phyloP scores from a whole-genome alignment of 2,797 vertebrate species.

The Labeo calbasu region DNA sequence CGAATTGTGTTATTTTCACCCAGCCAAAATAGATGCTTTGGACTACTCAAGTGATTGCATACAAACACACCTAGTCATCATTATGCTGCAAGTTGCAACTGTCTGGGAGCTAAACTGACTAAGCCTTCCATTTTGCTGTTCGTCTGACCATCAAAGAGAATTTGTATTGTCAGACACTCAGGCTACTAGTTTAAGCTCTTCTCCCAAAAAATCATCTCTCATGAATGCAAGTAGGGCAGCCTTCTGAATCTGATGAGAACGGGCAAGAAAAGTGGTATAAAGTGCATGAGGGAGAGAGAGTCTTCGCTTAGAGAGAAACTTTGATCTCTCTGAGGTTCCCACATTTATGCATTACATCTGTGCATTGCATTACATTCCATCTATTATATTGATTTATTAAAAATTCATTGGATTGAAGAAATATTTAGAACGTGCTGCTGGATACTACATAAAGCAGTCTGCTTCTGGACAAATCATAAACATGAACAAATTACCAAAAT shows the following conservation, averaged over 20 bases:
- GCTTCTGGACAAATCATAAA: neutral
- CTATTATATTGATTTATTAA: neutral
- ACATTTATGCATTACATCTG: conserved; percentile 15
- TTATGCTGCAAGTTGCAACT: conserved; percentile 14
- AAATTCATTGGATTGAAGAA: neutral
- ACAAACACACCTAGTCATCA: conserved; percentile 12
- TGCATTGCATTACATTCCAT: neutral
- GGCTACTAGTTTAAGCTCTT: conserved; percentile 15
- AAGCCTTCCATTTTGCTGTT: conserved; percentile 20
- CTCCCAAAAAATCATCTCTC: conserved; percentile 12
- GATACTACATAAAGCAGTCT: neutral
- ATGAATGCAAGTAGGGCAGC: conserved; percentile 33
- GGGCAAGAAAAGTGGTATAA: neutral
- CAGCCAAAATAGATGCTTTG: neutral
- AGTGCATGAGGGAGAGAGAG: conserved; percentile 14
- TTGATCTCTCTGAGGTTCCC: conserved; percentile 23
- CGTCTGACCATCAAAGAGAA: conserved; percentile 28
- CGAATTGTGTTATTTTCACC: neutral
- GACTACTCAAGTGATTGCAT: neutral
- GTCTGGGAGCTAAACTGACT: conserved; percentile 17
- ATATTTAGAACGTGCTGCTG: neutral
- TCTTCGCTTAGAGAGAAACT: conserved; percentile 19
- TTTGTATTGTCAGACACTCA: conserved; percentile 26
- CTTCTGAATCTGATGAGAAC: conserved; percentile 19
- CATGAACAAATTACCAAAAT: neutral